Base-by-base conservation (phyloP, 2,113 vertebrate species). In the Carassius gibelio region DNA sequence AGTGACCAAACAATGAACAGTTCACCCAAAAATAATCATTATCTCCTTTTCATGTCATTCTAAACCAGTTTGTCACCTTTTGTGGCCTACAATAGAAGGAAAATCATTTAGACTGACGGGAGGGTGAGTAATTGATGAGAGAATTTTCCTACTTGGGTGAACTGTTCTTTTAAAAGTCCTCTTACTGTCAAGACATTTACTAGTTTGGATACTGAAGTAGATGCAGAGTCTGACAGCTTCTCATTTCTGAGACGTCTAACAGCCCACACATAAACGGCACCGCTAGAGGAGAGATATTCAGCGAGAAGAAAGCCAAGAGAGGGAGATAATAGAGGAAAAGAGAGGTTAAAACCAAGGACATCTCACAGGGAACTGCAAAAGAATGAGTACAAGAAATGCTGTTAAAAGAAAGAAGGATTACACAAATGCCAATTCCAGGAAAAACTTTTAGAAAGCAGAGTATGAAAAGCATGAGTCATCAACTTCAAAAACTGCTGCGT, bases 201-300 rank as follows among this genome's bases (percentile, higher is more conserved):
- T 17, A 45, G 77, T 45, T 80, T 45, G 36, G n/a, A 93, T 88
- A 92, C 87, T 92, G 91, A 93, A 89, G 89, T 92, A 92, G 91
- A 90, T 87, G 45, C 87, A 66, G 86, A 86, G 79, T 88, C 74
- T 50, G 90, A 85, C 87, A 87, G 68, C 82, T 74, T 87, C 69
- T 80, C 69, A 84, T 84, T 84, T 81, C 48, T 55, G 62, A 87
- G 59, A 61, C 68, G 1, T 30, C 36, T 80, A 80, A 76, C 78
- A 81, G 26, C 57, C 75, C 81, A 78, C 85, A 86, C 61, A 82
- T 45, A 71, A 57, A 85, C 34, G 42, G 71, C 30, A 42, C 38
- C 5, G n/a, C 83, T 68, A 50, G 30, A 19, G 15, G 21, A 69
- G 61, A 76, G 23, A 38, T 52, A 90, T 91, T 92, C 92, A 91